Conservation (phyloP, 2,113 vertebrate species). For the Mola mola region DNA sequence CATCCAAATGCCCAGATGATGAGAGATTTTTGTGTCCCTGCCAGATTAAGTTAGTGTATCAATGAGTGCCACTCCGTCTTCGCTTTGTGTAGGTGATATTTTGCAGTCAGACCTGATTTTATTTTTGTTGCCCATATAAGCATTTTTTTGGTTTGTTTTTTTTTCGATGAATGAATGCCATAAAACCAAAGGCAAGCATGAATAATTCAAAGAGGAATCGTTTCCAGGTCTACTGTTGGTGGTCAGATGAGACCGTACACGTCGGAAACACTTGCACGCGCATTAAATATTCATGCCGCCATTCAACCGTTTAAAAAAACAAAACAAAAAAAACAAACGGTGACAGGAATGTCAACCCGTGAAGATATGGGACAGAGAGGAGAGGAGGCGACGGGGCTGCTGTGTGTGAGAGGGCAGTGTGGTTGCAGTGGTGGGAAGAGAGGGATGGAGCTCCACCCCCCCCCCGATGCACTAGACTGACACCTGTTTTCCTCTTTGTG, state of each 20-base stretch:
- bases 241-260: slow-evolving; percentile 68
- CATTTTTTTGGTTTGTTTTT: too few species aligned
- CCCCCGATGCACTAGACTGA: slow-evolving; percentile 63
- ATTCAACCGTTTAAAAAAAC: not conserved
- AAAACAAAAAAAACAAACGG: not conserved
- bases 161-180: slow-evolving; percentile 29
- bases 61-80: too few species aligned
- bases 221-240: slow-evolving; percentile 45
- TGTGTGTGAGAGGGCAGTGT: slow-evolving; percentile 26
- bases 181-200: slow-evolving; percentile 64
- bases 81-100: not conserved
- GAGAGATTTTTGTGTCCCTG: not conserved
- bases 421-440: slow-evolving; percentile 31
- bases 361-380: not conserved
- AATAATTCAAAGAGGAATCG: slow-evolving; percentile 71
- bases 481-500: slow-evolving; percentile 74
- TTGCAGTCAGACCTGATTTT: not conserved
- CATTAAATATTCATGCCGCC: slow-evolving; percentile 71
- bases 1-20: slow-evolving; percentile 5
- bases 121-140: slow-evolving; percentile 28
- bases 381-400: not conserved
- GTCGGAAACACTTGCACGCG: slow-evolving; percentile 10
- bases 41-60: too few species aligned
- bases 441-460: slow-evolving; percentile 73
- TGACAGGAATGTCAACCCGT: too few species aligned